Percentiles rank a stretch among this genome's conserved stretches.
These are phyloP conservation scores for Orgyia antiqua DNA, from an alignment of 2,888 invertebrate species.

Conservation along the genomic window DNA sequence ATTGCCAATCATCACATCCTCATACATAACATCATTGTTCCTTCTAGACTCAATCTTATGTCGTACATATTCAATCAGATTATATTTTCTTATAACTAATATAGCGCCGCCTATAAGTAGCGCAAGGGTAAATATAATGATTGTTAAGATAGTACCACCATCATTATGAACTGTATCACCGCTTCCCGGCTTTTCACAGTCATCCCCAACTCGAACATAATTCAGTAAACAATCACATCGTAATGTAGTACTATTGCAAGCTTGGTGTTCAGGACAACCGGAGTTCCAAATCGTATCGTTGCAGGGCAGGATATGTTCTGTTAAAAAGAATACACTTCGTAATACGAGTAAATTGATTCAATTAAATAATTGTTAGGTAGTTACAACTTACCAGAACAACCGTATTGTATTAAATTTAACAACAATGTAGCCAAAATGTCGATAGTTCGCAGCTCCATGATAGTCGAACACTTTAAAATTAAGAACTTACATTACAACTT, in stretches of 20 bases:
- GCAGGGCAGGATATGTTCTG: conserved; percentile 72
- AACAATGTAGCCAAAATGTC: conserved; percentile 50
- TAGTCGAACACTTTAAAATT: conserved; percentile 19
- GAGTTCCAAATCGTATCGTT: conserved; percentile 41
- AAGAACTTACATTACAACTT: conserved; percentile 56
- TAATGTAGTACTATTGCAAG: conserved; percentile 41
- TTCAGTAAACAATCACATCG: conserved; percentile 51
- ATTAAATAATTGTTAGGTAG: conserved; percentile 68
- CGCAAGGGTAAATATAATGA: conserved; percentile 57
- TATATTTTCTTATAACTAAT: conserved; percentile 64
- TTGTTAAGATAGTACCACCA: conserved; percentile 48
- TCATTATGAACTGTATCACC: conserved; percentile 30
- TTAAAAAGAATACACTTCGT: conserved; percentile 68
- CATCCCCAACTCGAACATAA: conserved; percentile 39
- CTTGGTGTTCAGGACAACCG: conserved; percentile 45
- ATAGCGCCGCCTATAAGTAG: conserved; percentile 57
- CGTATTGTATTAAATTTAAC: conserved; percentile 52
- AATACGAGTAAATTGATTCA: conserved; percentile 67
- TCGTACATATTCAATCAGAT: conserved; percentile 57
- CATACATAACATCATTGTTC: conserved; percentile 66
- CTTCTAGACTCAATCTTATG: conserved; percentile 59
- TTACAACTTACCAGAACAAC: conserved; percentile 59
- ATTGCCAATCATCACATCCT: conserved; percentile 76
- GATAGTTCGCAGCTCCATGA: conserved; percentile 46
- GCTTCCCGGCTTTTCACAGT: conserved; percentile 35